These are phyloP conservation scores for Synchiropus splendidus DNA, from an alignment of 2,113 vertebrate species.

Conservation along the genomic window DNA sequence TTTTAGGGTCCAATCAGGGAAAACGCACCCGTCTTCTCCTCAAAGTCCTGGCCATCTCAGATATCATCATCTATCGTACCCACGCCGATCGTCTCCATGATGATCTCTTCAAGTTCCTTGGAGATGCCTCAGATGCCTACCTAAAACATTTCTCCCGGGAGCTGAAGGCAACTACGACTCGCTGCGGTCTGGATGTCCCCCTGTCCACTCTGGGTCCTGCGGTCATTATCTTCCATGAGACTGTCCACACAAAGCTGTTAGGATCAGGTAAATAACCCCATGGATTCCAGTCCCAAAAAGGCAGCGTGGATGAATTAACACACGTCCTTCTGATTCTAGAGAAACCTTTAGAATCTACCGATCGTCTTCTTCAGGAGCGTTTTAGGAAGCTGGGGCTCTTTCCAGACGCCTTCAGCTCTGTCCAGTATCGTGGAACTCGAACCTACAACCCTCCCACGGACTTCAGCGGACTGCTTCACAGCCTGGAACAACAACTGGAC, in stretches of 20 bases:
- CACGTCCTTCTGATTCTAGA: slow-evolving; percentile 54
- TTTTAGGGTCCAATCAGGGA: slow-evolving; percentile 81
- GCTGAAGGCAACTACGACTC: slow-evolving; percentile 91
- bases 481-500: slow-evolving; percentile 86
- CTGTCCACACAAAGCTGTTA: slow-evolving; percentile 91
- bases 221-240: slow-evolving; percentile 98
- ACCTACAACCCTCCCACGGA: slow-evolving; percentile 96
- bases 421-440: slow-evolving; percentile 93
- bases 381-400: slow-evolving; percentile 90
- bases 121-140: slow-evolving; percentile 94
- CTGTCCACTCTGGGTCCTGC: slow-evolving; percentile 91
- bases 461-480: slow-evolving; percentile 86
- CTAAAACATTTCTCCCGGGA: slow-evolving; percentile 95
- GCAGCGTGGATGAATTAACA: background rate
- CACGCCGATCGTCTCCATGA: slow-evolving; percentile 95
- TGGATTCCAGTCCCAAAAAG: background rate
- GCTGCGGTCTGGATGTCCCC: slow-evolving; percentile 93
- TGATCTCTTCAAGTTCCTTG: slow-evolving; percentile 97
- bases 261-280: slow-evolving; percentile 75
- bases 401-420: slow-evolving; percentile 96
- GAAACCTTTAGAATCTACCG: slow-evolving; percentile 79
- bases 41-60: slow-evolving; percentile 92
- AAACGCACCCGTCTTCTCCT: slow-evolving; percentile 91
- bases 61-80: slow-evolving; percentile 94
- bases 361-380: slow-evolving; percentile 92